Conservation (phyloP, 2,888 invertebrate species). For the Drosophila basisetae region DNA sequence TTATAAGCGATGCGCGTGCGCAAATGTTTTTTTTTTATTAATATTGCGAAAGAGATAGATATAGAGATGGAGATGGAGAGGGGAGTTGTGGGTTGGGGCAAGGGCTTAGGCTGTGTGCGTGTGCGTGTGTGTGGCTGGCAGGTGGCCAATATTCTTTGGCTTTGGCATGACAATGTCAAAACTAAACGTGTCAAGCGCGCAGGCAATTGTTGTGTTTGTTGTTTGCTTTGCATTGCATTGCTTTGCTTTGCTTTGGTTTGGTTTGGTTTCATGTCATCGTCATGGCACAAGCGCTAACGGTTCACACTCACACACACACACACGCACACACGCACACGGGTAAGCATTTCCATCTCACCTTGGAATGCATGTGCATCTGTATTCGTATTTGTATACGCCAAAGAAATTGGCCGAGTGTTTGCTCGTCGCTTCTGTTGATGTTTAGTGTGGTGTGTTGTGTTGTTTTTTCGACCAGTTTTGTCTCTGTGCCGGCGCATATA, state of each 20-base stretch:
- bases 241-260: slow-evolving; percentile 20
- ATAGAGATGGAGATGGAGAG: not conserved
- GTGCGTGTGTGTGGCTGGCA: slow-evolving; percentile 23
- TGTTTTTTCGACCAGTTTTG: slow-evolving; percentile 36
- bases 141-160: slow-evolving; percentile 71
- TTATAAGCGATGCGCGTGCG: slow-evolving; percentile 69
- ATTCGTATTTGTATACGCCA: slow-evolving; percentile 24
- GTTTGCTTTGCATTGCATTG: slow-evolving; percentile 22
- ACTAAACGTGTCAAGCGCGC: slow-evolving; percentile 68
- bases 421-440: slow-evolving; percentile 17
- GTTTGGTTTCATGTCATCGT: slow-evolving; percentile 57
- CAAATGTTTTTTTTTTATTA: slow-evolving; percentile 37
- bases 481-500: slow-evolving; percentile 71
- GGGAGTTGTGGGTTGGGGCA: slow-evolving; percentile 1
- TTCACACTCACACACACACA: slow-evolving; percentile 38
- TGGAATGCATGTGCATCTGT: slow-evolving; percentile 42
- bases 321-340: slow-evolving; percentile 28
- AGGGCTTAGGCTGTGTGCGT: not conserved
- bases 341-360: slow-evolving; percentile 77
- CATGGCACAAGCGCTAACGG: slow-evolving; percentile 64
- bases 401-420: slow-evolving; percentile 54
- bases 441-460: not conserved
- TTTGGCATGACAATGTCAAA: slow-evolving; percentile 78
- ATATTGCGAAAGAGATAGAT: slow-evolving; percentile 47
- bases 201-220: slow-evolving; percentile 22